Evolutionary conservation across 2,888 invertebrate species (phyloP), one percentile per base, ranked within the genome.

Genomic region (Ochropacha duplaris): DNA sequence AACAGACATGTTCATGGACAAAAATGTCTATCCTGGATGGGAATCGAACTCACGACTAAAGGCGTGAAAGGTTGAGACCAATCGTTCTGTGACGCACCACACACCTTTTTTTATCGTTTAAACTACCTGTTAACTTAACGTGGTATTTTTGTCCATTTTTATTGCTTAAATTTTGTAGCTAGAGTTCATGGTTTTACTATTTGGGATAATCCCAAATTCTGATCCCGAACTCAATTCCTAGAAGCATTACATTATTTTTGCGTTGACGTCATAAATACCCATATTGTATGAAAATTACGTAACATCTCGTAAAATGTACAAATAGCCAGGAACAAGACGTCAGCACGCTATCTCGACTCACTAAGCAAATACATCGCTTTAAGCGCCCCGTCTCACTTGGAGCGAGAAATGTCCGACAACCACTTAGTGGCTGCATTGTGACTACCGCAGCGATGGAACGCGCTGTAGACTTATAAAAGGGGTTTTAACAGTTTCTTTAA

Each of bases 381-480:
- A 72, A 64, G 64, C 62, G 66, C 68, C 59, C 44, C 44, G 9
- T 9, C 68, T 56, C 28, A 57, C 49, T n/a, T n/a, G n/a, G 22
- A 62, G 64, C 59, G 58, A 36, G 36, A 36, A 36, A 36, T 6
- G 36, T 36, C 36, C 75, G 79, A 81, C 84, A 82, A 79, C 83
- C 86, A 86, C 87, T 87, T 86, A 87, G 87, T 80, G 74, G 79
- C 74, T 72, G 72, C 72, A 78, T 82, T 81, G 83, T 81, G 70
- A 31, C 31, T 44, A 19, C 44, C n/a, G n/a, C 14, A n/a, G 51
- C 59, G 61, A 57, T 36, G 36, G 60, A 57, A 62, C 63, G 51
- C 14, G 36, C 16, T 31, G 31, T 49, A 61, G 50, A 51, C 0
- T 12, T 39, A 19, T 39, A 24, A 55, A 39, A 19, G 44, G 1